These are phyloP conservation scores for Lanius collurio DNA, from an alignment of 2,113 vertebrate genomes.

Conservation along the genomic window DNA sequence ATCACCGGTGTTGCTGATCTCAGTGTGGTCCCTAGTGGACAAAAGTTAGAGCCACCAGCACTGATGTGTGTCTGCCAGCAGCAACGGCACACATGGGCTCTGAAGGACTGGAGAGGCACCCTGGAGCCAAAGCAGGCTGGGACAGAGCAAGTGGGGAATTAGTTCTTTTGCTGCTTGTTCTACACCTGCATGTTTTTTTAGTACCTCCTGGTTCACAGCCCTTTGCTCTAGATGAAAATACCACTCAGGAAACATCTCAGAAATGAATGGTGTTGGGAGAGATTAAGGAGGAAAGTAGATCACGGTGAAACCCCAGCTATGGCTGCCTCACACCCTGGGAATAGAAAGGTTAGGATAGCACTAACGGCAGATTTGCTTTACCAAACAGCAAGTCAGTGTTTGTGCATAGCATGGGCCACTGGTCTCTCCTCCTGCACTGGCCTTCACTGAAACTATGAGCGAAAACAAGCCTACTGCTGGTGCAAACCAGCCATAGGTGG, in stretches of 20 bases:
- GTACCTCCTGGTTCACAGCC: not conserved
- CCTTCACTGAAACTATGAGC: not conserved
- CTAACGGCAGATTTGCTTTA: not conserved
- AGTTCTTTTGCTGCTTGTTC: not conserved
- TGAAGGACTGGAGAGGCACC: not conserved
- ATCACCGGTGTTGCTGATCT: not conserved
- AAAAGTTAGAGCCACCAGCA: not conserved
- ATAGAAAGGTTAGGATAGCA: not conserved
- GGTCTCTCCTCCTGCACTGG: not conserved
- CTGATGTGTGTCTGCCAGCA: not conserved
- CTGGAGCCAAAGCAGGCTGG: not conserved
- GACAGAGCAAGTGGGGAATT: not conserved
- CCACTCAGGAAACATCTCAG: not conserved
- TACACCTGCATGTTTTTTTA: not conserved
- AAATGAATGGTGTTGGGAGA: not conserved
- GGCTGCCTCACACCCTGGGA: not conserved
- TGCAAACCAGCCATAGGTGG: not conserved
- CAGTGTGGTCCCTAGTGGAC: slow-evolving; percentile 13
- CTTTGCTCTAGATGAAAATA: not conserved
- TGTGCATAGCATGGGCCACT: accelerated
- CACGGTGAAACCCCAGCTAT: not conserved
- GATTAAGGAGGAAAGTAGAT: not conserved
- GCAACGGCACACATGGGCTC: not conserved
- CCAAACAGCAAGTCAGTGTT: not conserved
- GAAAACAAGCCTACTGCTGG: not conserved